Base-by-base conservation (phyloP, 2,888 invertebrate genomes). In the Zygothrica quintamaculata region DNA sequence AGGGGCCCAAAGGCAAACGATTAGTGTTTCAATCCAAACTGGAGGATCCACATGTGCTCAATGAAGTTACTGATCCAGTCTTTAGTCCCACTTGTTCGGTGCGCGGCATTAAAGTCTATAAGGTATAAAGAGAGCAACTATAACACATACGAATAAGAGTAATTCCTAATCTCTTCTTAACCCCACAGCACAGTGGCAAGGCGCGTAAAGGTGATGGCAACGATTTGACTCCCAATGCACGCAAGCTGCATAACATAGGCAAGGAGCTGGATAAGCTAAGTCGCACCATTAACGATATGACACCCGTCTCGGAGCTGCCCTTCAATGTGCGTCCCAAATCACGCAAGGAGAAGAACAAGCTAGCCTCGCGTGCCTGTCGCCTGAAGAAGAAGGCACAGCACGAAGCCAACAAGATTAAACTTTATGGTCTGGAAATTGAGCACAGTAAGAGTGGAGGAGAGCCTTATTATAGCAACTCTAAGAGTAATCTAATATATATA, bases 351-450 rank as follows among this genome's bases (percentile, higher is more conserved):
- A 99, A 99, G 90, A 99, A 99, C 90, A 99, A 99, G 92, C 92
- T 99, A 53, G 99, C 99, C 7, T 99, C 99, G 0, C 94, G 99
- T 66, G 99, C 98, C 26, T 99, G 99, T 90, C 94, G 99, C 29
- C 92, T 99, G 87, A 99, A 99, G 93, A 99, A 99, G 92, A 99
- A 99, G 92, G 99, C 99, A 3, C 99, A 99, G 89, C 99, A 99
- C 90, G 99, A 99, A 92, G 99, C 99, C 1, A 99, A 99, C 90
- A 99, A 99, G 92, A 94, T 99, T 55, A 99, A 99, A 92, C 92
- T 99, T 1, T 96, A 94, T 89, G 99, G 99, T 31, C 92, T 99
- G 78, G 97, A 98, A 91, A 94, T 94, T 85, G 99, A 99, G 92
- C 99, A 99, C 91, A 96, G 98, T 97, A 92, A 94, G 95, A n/a